Base-by-base conservation (phyloP, 2,113 vertebrate species). In the Struthidea cinerea region DNA sequence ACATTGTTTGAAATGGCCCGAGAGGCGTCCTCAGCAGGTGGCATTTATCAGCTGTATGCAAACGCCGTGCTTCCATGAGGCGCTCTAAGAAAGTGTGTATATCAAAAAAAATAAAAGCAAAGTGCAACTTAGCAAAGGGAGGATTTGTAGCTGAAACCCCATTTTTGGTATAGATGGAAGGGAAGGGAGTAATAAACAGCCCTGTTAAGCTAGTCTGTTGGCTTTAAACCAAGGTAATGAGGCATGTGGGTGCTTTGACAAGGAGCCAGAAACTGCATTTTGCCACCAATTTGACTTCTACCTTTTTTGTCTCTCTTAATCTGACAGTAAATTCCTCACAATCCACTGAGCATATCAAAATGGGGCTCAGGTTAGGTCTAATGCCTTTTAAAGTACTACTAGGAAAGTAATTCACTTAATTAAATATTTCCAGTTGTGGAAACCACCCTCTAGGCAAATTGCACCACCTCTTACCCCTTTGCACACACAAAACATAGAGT, bases 151-250 rank as follows among this genome's bases (percentile, higher is more conserved):
- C 56, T 85, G 67, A 71, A 90, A 68, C 41, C 35, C 63, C 49
- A 42, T 70, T 91, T 92, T 87, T 6, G 6, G 69, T 77, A n/a
- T 69, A 89, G 81, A 55, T 84, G 42, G 83, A 90, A 93, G 37
- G 79, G 71, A 42, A 84, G 44, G 59, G 74, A 81, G 68, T 77
- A 93, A 92, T 91, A 96, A 97, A 93, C 75, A 88, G 49, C 33
- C 44, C 73, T 57, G 56, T 90, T 95, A 93, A 96, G 85, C 80
- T 74, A 52, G 84, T 81, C 92, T 76, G 73, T 91, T 95, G 91
- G 86, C 94, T 94, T 96, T 94, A 91, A 94, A 92, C 91, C 96
- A 95, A 97, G 74, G 94, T 97, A 97, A 97, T 97, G 95, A 97
- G 91, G 94, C 95, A 92, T 96, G 85, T 6, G 68, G 91, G 86